Conservation (phyloP, 2,113 vertebrate genomes). For the Agelaius tricolor region DNA sequence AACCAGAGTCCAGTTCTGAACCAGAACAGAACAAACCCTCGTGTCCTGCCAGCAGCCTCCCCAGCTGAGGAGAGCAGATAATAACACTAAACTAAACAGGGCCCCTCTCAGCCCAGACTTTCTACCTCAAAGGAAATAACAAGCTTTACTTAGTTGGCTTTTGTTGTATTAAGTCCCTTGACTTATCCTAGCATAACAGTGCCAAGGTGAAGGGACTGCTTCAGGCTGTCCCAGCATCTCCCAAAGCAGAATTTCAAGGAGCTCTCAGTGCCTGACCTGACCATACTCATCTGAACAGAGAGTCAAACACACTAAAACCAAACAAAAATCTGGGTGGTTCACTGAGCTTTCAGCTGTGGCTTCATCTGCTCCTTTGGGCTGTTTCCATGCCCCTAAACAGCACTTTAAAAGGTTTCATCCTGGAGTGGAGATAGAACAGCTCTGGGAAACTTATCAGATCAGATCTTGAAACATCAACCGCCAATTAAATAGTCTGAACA, state of each 20-base stretch:
- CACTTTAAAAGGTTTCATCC: background rate
- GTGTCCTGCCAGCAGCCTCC: background rate
- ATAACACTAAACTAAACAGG: background rate
- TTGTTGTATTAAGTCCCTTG: background rate
- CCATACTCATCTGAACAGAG: background rate
- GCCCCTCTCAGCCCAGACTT: background rate
- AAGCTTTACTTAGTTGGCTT: background rate
- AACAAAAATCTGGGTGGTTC: background rate
- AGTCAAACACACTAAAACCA: background rate
- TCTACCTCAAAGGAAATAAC: slow-evolving; percentile 12
- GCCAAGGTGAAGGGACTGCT: background rate
- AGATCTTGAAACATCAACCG: background rate
- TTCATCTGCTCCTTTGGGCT: background rate
- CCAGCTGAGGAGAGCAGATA: slow-evolving; percentile 21
- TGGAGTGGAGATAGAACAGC: background rate
- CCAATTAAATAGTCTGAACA: background rate
- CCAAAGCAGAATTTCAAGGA: background rate
- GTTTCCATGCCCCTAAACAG: background rate
- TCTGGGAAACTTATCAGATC: background rate
- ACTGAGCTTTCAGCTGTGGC: background rate
- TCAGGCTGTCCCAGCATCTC: background rate
- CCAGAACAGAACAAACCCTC: background rate
- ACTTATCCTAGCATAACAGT: background rate
- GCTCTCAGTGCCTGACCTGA: background rate
- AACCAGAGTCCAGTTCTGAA: background rate